phyloP scores from a whole-genome alignment of 2,797 vertebrate genomes.

The Hemitrygon akajei region DNA sequence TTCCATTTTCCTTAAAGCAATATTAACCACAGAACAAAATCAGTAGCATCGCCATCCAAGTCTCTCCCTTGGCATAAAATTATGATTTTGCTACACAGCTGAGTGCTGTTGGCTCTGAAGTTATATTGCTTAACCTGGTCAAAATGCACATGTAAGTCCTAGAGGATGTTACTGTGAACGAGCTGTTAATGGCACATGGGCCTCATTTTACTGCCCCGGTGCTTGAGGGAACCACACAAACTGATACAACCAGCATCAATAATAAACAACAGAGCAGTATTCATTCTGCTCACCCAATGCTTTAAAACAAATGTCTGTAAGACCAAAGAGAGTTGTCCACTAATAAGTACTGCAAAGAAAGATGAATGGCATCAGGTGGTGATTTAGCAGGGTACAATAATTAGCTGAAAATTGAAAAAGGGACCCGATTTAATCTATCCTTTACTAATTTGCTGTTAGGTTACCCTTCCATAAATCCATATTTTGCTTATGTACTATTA shows the following conservation, averaged over 20 bases:
- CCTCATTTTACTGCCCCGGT: background rate
- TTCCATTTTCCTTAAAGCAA: background rate
- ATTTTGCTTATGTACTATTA: background rate
- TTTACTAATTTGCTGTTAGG: background rate
- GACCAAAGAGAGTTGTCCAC: background rate
- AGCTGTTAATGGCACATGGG: conserved; percentile 29
- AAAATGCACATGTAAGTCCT: conserved; percentile 2
- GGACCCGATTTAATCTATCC: background rate
- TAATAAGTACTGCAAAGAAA: background rate
- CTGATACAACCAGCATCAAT: background rate
- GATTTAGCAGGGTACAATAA: background rate
- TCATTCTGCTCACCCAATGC: background rate
- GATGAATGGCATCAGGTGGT: background rate
- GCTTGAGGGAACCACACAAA: background rate
- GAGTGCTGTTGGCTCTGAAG: conserved; percentile 4
- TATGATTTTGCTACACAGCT: background rate
- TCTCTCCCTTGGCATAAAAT: background rate
- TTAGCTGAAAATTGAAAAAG: background rate
- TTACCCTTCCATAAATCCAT: background rate
- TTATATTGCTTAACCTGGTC: background rate
- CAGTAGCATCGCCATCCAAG: background rate
- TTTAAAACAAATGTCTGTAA: background rate
- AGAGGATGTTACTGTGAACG: conserved; percentile 19
- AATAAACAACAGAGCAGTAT: background rate
- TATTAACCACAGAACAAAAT: background rate